Conservation (phyloP, 2,888 invertebrate genomes). For the Hirtodrosophila cameraria region DNA sequence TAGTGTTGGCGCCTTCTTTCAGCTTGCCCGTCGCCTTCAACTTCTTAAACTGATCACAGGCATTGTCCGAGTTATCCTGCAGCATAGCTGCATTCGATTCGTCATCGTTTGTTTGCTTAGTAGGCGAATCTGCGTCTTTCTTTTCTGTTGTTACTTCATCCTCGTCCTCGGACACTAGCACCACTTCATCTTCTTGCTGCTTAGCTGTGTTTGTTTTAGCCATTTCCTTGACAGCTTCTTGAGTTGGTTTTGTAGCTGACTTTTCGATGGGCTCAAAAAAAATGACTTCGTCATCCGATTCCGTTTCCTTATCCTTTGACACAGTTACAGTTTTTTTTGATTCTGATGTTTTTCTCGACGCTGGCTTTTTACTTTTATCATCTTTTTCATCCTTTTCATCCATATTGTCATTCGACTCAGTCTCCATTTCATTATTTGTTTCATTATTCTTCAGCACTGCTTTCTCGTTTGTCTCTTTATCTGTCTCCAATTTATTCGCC, state of each 20-base stretch:
- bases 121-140: not conserved
- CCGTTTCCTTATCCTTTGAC: slow-evolving; percentile 29
- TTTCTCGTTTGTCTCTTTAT: not conserved
- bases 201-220: not conserved
- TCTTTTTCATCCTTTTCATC: not conserved
- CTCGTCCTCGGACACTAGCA: slow-evolving; percentile 69
- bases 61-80: slow-evolving; percentile 81
- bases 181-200: slow-evolving; percentile 58
- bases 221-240: not conserved
- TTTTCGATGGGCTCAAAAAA: slow-evolving; percentile 71
- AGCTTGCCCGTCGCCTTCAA: slow-evolving; percentile 33
- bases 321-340: not conserved
- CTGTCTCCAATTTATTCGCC: not conserved
- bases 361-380: not conserved
- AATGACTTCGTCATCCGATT: slow-evolving; percentile 77
- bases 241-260: not conserved
- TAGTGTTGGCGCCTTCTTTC: no score
- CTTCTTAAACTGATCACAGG: slow-evolving; percentile 79
- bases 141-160: slow-evolving; percentile 42
- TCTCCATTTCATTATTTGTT: not conserved
- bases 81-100: slow-evolving; percentile 31
- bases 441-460: not conserved
- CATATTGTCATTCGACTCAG: slow-evolving; percentile 2
- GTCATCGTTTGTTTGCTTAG: not conserved
- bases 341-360: not conserved